These are phyloP conservation scores for Drosophila navojoa DNA, from an alignment of 1,140 invertebrate species.

Conservation along the genomic window DNA sequence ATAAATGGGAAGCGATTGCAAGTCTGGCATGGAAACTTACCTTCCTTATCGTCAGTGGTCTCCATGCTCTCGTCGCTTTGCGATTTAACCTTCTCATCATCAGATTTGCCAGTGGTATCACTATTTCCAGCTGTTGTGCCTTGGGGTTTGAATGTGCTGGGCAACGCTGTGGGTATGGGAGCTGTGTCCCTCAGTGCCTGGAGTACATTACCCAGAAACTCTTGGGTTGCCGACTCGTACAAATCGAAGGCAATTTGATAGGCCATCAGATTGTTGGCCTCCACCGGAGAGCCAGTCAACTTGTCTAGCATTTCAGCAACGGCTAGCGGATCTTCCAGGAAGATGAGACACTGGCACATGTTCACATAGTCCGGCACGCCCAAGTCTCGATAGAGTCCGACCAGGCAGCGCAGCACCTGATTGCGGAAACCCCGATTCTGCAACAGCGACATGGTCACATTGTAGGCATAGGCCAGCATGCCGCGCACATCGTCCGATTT, in stretches of 20 bases:
- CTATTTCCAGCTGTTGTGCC: constrained; percentile 65
- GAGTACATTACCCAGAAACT: constrained; percentile 95
- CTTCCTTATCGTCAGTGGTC: constrained; percentile 68
- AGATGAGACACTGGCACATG: constrained; percentile 98
- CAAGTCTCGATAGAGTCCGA: constrained; percentile 94
- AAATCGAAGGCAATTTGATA: constrained; percentile 99
- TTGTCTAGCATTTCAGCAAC: constrained; percentile 96
- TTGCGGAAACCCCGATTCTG: constrained; percentile 97
- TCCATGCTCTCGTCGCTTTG: constrained; percentile 83
- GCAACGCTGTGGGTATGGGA: constrained; percentile 91
- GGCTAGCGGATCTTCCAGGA: constrained; percentile 95
- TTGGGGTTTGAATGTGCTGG: constrained; percentile 89
- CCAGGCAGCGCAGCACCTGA: constrained; percentile 93
- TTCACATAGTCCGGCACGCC: constrained; percentile 97
- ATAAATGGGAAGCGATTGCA: background rate
- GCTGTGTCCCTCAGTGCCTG: constrained; percentile 93
- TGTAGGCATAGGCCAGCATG: constrained; percentile 97
- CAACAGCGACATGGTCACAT: constrained; percentile 97
- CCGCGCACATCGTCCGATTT: constrained; percentile 94
- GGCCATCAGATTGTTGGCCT: constrained; percentile 92
- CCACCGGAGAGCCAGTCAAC: constrained; percentile 91
- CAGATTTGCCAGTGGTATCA: constrained; percentile 84
- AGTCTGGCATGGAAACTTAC: constrained; percentile 23
- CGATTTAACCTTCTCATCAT: constrained; percentile 84
- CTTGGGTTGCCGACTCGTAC: constrained; percentile 99